Evolutionary conservation across 2,797 vertebrate species (phyloP).

Genomic region (Rhinichthys osculus): DNA sequence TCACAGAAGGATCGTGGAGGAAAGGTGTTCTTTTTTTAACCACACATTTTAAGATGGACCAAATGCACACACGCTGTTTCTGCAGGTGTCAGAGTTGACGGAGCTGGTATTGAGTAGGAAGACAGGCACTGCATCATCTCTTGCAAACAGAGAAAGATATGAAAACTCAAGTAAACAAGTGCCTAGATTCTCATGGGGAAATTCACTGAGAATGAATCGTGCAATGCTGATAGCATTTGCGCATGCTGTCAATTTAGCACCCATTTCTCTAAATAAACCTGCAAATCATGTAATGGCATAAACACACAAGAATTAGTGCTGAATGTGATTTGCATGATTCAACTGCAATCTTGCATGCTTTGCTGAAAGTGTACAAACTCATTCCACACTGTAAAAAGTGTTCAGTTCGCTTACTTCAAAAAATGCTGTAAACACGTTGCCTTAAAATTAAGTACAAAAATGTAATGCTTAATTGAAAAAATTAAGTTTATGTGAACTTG

Average conservation of each 20-base stretch:
- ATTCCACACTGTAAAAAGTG: not conserved
- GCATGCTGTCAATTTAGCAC: not conserved
- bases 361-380: not conserved
- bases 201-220: constrained; percentile 20
- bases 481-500: too few species aligned
- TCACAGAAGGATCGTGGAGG: constrained; percentile 24
- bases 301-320: not conserved
- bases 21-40: constrained; percentile 26
- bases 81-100: constrained; percentile 20
- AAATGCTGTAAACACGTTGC: too few species aligned
- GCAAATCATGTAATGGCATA: not conserved
- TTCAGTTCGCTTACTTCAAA: too few species aligned
- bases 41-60: constrained; percentile 18
- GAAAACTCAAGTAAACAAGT: constrained; percentile 32
- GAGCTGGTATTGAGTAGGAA: constrained; percentile 28
- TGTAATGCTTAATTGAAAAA: too few species aligned
- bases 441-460: too few species aligned
- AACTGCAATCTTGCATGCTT: not conserved
- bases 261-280: not conserved
- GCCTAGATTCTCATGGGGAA: constrained; percentile 26
- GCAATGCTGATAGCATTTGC: not conserved
- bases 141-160: constrained; percentile 55
- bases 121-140: constrained; percentile 33
- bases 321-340: constrained; percentile 1
- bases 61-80: constrained; percentile 34